These are phyloP conservation scores for Tragopan temminckii DNA, from an alignment of 2,797 vertebrate species.

Conservation along the genomic window DNA sequence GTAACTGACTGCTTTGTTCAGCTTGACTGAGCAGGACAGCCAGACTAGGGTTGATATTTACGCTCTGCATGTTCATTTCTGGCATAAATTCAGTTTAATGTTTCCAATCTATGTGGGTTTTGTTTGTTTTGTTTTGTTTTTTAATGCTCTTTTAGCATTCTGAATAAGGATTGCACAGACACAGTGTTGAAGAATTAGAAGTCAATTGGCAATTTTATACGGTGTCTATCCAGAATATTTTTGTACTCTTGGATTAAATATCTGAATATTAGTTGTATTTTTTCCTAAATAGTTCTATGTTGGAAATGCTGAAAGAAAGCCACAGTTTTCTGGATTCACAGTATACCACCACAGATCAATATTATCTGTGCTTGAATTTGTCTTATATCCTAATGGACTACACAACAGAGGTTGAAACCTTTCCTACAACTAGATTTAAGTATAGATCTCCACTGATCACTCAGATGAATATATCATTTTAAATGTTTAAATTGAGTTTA, in stretches of 20 bases:
- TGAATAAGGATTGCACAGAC: not conserved
- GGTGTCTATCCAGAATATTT: not conserved
- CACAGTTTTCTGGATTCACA: slow-evolving; percentile 17
- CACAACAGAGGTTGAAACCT: slow-evolving; percentile 12
- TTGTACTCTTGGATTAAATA: not conserved
- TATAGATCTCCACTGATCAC: not conserved
- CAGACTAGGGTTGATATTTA: slow-evolving; percentile 2
- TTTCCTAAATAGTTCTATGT: not conserved
- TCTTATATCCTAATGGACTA: not conserved
- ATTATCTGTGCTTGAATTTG: not conserved
- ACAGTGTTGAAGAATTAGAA: slow-evolving; percentile 34
- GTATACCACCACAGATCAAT: not conserved
- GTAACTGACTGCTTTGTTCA: slow-evolving; percentile 13
- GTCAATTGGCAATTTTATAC: slow-evolving; percentile 10
- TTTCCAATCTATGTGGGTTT: not conserved
- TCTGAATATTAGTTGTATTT: slow-evolving; percentile 12
- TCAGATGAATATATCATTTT: not conserved
- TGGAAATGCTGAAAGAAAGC: slow-evolving; percentile 8
- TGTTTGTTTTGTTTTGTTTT: not conserved
- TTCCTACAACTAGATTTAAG: not conserved
- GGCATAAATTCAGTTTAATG: slow-evolving; percentile 1
- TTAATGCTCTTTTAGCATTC: not conserved
- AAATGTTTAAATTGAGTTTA: not conserved
- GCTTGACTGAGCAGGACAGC: slow-evolving; percentile 13
- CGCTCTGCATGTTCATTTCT: not conserved